Evolutionary conservation across 2,888 invertebrate species (phyloP), one percentile per base, ranked within the genome.

Genomic region (Lasioglossum villosulum): DNA sequence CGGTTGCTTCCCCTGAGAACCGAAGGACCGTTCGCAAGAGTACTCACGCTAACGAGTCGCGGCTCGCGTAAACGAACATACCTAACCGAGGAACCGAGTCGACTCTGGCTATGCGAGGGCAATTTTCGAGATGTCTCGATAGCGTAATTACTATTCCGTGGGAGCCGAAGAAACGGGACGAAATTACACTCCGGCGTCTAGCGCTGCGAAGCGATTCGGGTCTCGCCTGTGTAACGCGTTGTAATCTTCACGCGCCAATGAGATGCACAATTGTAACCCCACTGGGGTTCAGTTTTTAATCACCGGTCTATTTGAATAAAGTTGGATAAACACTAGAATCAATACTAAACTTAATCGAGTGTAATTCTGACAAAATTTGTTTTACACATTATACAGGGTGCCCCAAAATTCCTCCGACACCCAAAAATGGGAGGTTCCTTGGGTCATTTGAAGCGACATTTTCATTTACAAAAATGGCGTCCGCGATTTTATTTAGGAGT

Each of bases 41-140:
- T 68, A 68, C 34, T 37, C 68, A 68, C 68, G 68, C 68, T 68
- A 68, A 68, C 68, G 68, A 68, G 68, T 68, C 68, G 66, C 30
- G 12, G 10, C 16, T 12, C 34, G 68, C 23, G 68, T 37, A 68
- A 37, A 68, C 68, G 68, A 68, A 68, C 68, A 59, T 12, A 52
- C 68, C 34, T 34, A 37, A 23, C 37, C 34, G 68, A 37, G 68
- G 68, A 30, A 66, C 37, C 37, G 68, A 34, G 34, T 37, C 37
- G 63, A 1, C 30, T 66, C 63, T 34, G 56, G 83, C 83, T 68
- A 76, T 82, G 83, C 66, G 83, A n/a, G 59, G 77, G 78, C 74
- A 78, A 86, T 86, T 86, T 66, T 79, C 37, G 68, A 79, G 82
- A 86, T 86, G 76, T 78, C 86, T 56, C 80, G 87, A 87, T 87